Percentiles rank a stretch among this genome's conserved stretches.
These are phyloP conservation scores for Mareca strepera DNA, from an alignment of 2,797 vertebrate genomes.

Conservation along the genomic window DNA sequence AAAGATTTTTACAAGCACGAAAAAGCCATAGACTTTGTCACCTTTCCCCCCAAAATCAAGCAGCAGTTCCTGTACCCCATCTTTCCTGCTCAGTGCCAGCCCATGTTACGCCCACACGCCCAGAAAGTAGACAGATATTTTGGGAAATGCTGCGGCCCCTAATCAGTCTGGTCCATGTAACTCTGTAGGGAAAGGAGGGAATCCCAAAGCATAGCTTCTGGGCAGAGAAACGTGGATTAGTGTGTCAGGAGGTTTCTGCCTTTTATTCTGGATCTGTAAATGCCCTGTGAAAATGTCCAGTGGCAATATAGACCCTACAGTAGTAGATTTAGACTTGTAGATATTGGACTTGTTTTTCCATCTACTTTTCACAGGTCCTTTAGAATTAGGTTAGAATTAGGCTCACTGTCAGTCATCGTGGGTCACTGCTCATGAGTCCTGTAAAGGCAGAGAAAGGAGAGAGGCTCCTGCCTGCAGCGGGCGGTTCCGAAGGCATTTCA, in stretches of 20 bases:
- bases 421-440: not conserved
- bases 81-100: not conserved
- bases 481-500: not conserved
- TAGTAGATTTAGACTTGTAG: not conserved
- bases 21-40: not conserved
- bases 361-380: not conserved
- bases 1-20: not conserved
- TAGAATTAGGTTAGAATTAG: not conserved
- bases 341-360: not conserved
- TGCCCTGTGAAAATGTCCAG: not conserved
- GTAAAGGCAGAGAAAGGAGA: not conserved
- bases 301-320: not conserved
- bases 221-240: not conserved
- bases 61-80: accelerated
- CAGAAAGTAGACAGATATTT: not conserved
- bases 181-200: not conserved
- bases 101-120: not conserved
- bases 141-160: not conserved
- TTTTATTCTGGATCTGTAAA: not conserved
- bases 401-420: not conserved
- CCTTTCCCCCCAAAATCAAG: not conserved
- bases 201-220: not conserved
- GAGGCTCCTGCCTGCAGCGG: not conserved
- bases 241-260: not conserved
- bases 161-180: not conserved